Evolutionary conservation across 2,888 invertebrate species (phyloP).

Genomic region (Rotaria macrura): DNA sequence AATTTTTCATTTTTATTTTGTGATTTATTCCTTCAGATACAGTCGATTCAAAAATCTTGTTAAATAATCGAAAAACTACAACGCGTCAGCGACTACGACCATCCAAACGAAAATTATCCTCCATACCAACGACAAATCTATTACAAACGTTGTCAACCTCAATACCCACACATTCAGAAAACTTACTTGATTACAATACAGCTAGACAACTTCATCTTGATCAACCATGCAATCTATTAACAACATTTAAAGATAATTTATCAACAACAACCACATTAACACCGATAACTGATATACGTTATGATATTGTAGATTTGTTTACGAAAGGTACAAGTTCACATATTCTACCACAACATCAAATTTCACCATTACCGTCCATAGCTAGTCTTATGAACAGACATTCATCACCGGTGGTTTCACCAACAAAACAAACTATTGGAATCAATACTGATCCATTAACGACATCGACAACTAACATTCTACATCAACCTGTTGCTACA

Average conservation of each 20-base stretch:
- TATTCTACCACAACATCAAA: neutral
- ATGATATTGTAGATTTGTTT: conserved; percentile 13
- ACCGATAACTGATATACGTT: conserved; percentile 2
- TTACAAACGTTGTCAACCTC: neutral
- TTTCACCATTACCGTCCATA: neutral
- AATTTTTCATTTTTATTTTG: neutral
- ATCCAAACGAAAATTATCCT: neutral
- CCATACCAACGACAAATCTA: neutral
- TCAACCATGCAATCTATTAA: neutral
- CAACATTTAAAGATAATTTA: neutral
- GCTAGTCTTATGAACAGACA: neutral
- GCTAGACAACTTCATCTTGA: neutral
- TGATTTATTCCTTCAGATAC: neutral
- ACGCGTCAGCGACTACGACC: neutral
- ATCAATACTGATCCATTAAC: neutral
- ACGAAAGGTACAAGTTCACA: conserved; percentile 1
- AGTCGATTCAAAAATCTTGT: neutral
- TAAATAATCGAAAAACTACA: neutral
- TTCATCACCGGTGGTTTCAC: neutral
- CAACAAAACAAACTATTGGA: conserved; percentile 12
- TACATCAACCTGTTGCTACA: conserved; percentile 15
- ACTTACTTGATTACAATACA: neutral
- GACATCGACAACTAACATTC: neutral
- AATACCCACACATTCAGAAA: neutral
- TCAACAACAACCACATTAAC: neutral